phyloP scores from a whole-genome alignment of 2,113 vertebrate genomes.

The Connochaetes taurinus region DNA sequence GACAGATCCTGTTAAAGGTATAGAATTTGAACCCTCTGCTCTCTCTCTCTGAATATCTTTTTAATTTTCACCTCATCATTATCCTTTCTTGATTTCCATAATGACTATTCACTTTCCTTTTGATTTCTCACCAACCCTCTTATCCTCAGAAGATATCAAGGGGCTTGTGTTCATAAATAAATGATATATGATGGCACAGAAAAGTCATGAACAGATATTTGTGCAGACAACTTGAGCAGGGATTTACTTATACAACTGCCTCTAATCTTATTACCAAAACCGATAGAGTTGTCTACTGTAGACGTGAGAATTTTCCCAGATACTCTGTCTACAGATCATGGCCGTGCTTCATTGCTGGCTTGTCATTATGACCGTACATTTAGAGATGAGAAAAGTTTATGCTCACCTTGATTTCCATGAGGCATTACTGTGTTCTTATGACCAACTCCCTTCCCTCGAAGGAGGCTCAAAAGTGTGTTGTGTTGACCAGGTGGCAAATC shows the following conservation, averaged over 20 bases:
- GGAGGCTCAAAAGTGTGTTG: not conserved
- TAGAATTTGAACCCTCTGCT: not conserved
- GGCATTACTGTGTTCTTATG: not conserved
- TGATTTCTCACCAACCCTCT: not conserved
- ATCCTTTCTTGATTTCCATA: not conserved
- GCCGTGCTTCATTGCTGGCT: not conserved
- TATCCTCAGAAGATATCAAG: not conserved
- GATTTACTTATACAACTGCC: not conserved
- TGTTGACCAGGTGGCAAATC: not conserved
- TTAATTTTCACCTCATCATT: not conserved
- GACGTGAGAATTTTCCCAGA: not conserved
- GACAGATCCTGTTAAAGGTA: not conserved
- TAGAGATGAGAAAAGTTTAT: not conserved
- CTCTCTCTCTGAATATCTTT: not conserved
- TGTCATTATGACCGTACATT: not conserved
- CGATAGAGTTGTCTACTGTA: not conserved
- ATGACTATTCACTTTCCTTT: not conserved
- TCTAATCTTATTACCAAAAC: not conserved
- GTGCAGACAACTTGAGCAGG: not conserved
- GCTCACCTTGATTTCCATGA: not conserved
- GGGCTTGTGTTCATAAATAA: not conserved
- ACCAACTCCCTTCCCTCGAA: not conserved
- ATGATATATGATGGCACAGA: not conserved
- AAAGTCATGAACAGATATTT: not conserved
- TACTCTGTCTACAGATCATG: not conserved